phyloP scores from a whole-genome alignment of 2,888 invertebrate genomes.

The Allacma fusca region DNA sequence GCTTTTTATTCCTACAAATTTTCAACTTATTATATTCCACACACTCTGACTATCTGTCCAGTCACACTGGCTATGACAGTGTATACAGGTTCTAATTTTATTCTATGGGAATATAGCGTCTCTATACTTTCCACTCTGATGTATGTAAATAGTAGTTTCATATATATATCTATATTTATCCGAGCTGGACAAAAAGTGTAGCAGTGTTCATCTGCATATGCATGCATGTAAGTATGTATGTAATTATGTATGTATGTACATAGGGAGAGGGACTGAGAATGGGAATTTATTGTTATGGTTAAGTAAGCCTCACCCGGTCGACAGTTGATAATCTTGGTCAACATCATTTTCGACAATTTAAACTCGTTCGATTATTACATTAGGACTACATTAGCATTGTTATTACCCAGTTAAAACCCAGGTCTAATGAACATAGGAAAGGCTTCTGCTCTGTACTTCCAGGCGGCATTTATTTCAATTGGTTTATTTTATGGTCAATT shows the following conservation, averaged over 20 bases:
- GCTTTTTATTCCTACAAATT: background rate
- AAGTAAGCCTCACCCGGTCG: constrained; percentile 33
- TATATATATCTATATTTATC: too few species aligned
- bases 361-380: constrained; percentile 43
- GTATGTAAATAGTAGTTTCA: too few species aligned
- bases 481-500: constrained; percentile 41
- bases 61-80: too few species aligned
- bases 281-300: constrained; percentile 9
- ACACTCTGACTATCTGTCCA: too few species aligned
- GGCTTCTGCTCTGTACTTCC: constrained; percentile 20
- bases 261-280: background rate
- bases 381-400: constrained; percentile 43
- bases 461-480: constrained; percentile 42
- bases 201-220: too few species aligned
- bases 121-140: too few species aligned
- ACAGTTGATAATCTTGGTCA: constrained; percentile 34
- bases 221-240: background rate
- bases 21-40: background rate
- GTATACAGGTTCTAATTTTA: too few species aligned
- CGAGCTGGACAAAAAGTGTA: too few species aligned
- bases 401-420: constrained; percentile 29
- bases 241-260: background rate
- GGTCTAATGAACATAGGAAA: constrained; percentile 22
- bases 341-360: constrained; percentile 39
- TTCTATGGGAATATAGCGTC: too few species aligned